phyloP scores from a whole-genome alignment of 1,140 invertebrate genomes.

The Bombus ignitus region DNA sequence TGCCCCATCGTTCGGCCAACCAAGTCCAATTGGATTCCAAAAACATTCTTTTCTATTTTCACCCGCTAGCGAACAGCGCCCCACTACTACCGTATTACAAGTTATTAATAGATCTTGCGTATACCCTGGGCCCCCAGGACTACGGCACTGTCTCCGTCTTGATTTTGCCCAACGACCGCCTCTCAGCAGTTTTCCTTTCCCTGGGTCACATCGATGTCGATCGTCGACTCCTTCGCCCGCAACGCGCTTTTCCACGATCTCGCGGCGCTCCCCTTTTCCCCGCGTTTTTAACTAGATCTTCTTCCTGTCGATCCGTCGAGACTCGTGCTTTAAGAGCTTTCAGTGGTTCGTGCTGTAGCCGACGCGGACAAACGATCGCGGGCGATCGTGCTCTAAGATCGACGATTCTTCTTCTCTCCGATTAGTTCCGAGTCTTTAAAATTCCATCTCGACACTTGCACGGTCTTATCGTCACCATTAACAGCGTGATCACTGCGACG shows the following conservation, averaged over 20 bases:
- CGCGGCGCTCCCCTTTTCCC: no score
- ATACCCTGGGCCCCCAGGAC: slow-evolving; percentile 71
- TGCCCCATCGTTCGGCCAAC: slow-evolving; percentile 88
- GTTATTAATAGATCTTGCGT: slow-evolving; percentile 67
- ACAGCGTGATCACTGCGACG: background rate
- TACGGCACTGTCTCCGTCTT: slow-evolving; percentile 54
- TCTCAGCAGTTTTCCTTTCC: background rate
- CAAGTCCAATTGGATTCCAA: slow-evolving; percentile 84
- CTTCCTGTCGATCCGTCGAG: background rate
- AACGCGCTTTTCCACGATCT: no score
- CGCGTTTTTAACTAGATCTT: background rate
- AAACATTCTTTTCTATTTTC: slow-evolving; percentile 84
- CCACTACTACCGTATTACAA: slow-evolving; percentile 70
- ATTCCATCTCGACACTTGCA: background rate
- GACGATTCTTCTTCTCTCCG: background rate
- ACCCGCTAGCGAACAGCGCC: slow-evolving; percentile 80
- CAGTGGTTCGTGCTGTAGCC: background rate
- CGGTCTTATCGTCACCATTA: background rate
- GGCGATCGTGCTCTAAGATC: background rate
- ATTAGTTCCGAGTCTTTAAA: background rate
- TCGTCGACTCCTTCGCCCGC: background rate
- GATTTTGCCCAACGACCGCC: slow-evolving; percentile 3
- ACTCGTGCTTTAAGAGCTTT: background rate
- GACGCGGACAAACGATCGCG: background rate
- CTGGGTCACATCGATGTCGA: slow-evolving; percentile 4